Conservation (phyloP, 1,140 invertebrate species). For the Marisa cornuarietis region DNA sequence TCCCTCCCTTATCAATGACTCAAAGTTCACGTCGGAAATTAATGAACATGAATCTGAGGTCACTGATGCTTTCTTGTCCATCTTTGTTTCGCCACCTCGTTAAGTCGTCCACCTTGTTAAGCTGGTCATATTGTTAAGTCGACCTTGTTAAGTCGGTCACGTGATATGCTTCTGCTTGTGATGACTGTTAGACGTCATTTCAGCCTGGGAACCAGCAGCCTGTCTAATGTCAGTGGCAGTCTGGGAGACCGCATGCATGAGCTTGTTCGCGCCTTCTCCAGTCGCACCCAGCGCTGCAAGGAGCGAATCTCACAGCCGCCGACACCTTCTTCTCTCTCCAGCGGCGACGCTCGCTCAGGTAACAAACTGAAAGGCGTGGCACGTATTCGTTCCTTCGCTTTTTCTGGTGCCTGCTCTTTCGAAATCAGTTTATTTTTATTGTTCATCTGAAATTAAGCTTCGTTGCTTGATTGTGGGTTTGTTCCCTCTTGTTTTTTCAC, state of each 20-base stretch:
- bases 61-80: too few relatives aligned
- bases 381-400: neutral
- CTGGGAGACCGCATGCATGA: slow-evolving; percentile 59
- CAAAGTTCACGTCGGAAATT: too few relatives aligned
- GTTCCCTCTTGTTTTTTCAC: too few relatives aligned
- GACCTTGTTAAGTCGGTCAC: neutral
- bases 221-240: slow-evolving; percentile 59
- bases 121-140: neutral
- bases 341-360: slow-evolving; percentile 52
- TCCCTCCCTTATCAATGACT: too few relatives aligned
- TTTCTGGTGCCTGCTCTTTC: too few relatives aligned
- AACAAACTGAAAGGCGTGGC: neutral
- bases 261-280: slow-evolving; percentile 58
- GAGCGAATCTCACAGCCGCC: slow-evolving; percentile 57
- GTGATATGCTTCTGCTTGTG: neutral
- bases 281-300: slow-evolving; percentile 59
- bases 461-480: too few relatives aligned
- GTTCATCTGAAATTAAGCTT: too few relatives aligned
- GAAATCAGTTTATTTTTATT: too few relatives aligned
- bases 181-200: slow-evolving; percentile 1
- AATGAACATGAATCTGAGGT: too few relatives aligned
- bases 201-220: slow-evolving; percentile 38
- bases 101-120: neutral
- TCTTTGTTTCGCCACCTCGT: too few relatives aligned
- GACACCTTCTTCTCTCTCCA: slow-evolving; percentile 52